A percentile compares a stretch with the other conserved stretches of the same genome.
phyloP scores from a whole-genome alignment of 2,797 vertebrate species.

The Molossus alvarezi region DNA sequence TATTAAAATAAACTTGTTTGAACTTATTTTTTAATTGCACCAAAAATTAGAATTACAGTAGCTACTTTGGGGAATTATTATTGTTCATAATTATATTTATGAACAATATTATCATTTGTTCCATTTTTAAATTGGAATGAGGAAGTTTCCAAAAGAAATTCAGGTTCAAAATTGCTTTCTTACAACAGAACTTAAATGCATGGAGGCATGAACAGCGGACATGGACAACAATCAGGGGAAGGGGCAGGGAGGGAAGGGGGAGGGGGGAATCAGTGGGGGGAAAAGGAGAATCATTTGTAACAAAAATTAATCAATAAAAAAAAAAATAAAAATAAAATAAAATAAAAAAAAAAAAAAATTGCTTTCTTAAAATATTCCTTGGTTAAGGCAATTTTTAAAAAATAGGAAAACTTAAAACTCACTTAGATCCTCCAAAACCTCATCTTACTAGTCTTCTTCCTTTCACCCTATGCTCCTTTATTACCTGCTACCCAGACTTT shows the following conservation, averaged over 20 bases:
- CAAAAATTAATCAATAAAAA: too few relatives aligned
- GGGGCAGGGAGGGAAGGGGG: too few relatives aligned
- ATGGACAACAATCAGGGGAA: too few relatives aligned
- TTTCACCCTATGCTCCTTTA: not conserved
- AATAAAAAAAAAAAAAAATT: too few relatives aligned
- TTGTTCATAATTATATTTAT: too few relatives aligned
- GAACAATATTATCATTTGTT: not conserved
- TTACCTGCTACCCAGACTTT: not conserved
- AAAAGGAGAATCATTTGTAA: too few relatives aligned
- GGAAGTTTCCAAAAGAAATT: not conserved
- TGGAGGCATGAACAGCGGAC: too few relatives aligned
- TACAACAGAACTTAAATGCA: too few relatives aligned
- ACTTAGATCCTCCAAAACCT: not conserved
- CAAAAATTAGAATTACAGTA: not conserved
- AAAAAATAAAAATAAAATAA: too few relatives aligned
- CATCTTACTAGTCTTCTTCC: not conserved
- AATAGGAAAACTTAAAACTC: not conserved
- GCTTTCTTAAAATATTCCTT: constrained; percentile 1
- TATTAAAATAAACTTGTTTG: not conserved
- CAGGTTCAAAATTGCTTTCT: not conserved
- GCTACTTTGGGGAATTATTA: not conserved
- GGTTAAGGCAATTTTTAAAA: not conserved
- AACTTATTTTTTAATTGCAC: constrained; percentile 4
- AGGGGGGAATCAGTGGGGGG: too few relatives aligned
- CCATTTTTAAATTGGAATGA: not conserved